Percentiles rank a stretch among this genome's conserved stretches.
Conservation (phyloP, 1,140 invertebrate genomes). For the Drosophila subpulchrella region DNA sequence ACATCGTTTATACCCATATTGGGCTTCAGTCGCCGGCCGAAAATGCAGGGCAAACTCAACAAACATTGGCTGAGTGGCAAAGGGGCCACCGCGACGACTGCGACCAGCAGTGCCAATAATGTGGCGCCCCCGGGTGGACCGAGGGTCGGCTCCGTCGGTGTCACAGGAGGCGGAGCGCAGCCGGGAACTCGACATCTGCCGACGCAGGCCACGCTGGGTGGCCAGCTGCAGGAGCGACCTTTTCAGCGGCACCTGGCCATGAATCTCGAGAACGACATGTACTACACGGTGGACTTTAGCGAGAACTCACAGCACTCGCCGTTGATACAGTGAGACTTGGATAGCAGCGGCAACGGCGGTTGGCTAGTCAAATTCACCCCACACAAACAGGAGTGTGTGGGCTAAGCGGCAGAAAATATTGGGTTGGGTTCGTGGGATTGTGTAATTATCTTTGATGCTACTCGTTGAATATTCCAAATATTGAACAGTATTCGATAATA, state of each 20-base stretch:
- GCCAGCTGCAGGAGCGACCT: constrained; percentile 78
- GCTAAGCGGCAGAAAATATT: constrained; percentile 1
- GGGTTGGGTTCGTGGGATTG: constrained; percentile 20
- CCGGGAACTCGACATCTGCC: constrained; percentile 46
- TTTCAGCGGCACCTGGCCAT: constrained; percentile 86
- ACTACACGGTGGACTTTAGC: constrained; percentile 90
- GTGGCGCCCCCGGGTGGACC: constrained; percentile 11
- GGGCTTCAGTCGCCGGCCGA: constrained; percentile 78
- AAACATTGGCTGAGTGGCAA: constrained; percentile 84
- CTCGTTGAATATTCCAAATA: constrained; percentile 77
- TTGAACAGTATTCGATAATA: constrained; percentile 75
- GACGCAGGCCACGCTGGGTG: constrained; percentile 71
- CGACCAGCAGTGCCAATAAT: constrained; percentile 13
- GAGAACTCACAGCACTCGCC: constrained; percentile 89
- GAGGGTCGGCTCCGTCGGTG: not conserved
- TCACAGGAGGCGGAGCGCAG: not conserved
- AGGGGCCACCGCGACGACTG: constrained; percentile 28
- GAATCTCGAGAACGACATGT: constrained; percentile 87
- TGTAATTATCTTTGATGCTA: constrained; percentile 66
- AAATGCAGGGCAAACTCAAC: constrained; percentile 76
- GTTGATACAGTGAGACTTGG: constrained; percentile 87
- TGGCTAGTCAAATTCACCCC: constrained; percentile 83
- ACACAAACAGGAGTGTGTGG: constrained; percentile 49
- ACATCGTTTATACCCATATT: constrained; percentile 83
- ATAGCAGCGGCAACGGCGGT: constrained; percentile 14